A percentile compares a stretch with the other conserved stretches of the same genome.
Conservation (phyloP, 1,140 invertebrate genomes). For the Neoseiulus cucumeris region DNA sequence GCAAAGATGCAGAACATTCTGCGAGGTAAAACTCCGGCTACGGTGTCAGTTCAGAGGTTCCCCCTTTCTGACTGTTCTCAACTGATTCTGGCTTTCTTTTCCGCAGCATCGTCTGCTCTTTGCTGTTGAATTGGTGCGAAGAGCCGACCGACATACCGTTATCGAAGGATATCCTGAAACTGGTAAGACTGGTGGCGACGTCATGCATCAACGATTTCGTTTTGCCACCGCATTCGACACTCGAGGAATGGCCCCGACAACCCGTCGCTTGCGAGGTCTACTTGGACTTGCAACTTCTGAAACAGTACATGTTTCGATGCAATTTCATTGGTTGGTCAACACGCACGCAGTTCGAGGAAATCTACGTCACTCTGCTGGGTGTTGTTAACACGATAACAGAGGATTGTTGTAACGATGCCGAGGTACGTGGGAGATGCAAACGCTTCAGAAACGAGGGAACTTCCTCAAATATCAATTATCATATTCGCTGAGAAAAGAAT, state of each 20-base stretch:
- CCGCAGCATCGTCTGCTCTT: neutral
- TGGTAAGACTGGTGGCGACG: neutral
- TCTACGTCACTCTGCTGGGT: conserved; percentile 7
- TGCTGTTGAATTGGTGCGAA: conserved; percentile 1
- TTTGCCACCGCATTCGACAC: neutral
- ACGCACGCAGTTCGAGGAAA: conserved; percentile 5
- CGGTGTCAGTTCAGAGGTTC: neutral
- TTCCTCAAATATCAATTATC: too few species aligned
- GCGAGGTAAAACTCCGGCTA: neutral
- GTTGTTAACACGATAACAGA: neutral
- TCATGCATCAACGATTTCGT: neutral
- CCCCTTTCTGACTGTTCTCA: too few species aligned
- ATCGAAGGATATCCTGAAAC: neutral
- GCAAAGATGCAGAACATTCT: neutral
- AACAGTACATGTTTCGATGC: neutral
- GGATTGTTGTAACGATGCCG: conserved; percentile 2
- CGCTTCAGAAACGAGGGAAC: too few species aligned
- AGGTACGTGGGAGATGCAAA: neutral
- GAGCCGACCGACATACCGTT: neutral
- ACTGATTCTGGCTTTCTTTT: too few species aligned
- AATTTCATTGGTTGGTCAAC: conserved; percentile 2
- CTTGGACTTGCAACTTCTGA: neutral
- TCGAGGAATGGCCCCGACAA: neutral
- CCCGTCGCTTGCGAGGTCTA: neutral
- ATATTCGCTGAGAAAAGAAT: too few species aligned